Percentiles rank a stretch among this genome's conserved stretches.
These are phyloP conservation scores for Hypotaenidia philippensis DNA, from an alignment of 2,797 vertebrate genomes.

Conservation along the genomic window DNA sequence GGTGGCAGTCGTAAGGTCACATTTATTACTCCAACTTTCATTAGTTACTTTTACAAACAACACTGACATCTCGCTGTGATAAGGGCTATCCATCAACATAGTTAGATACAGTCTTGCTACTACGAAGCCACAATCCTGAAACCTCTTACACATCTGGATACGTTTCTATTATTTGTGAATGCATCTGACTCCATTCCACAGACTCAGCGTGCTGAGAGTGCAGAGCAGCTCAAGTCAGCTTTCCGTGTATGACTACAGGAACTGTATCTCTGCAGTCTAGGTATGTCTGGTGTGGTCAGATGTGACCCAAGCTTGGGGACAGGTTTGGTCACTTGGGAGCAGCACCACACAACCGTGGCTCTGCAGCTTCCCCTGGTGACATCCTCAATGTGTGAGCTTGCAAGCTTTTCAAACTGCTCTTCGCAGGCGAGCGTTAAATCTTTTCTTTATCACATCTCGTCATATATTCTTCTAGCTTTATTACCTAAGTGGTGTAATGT, in stretches of 20 bases:
- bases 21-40: neutral
- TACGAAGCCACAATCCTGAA: neutral
- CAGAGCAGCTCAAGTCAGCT: neutral
- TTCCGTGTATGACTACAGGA: neutral
- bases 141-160: neutral
- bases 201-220: neutral
- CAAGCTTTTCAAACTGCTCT: neutral
- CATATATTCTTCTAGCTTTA: neutral
- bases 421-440: neutral
- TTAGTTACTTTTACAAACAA: neutral
- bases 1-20: neutral
- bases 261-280: neutral
- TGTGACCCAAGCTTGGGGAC: fast-evolving
- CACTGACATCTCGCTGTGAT: neutral
- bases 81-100: neutral
- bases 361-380: neutral
- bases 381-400: neutral
- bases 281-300: neutral
- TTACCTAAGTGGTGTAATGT: neutral
- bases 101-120: neutral
- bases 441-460: neutral
- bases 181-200: neutral
- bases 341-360: fast-evolving
- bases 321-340: neutral
- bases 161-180: neutral